These are phyloP conservation scores for Drosophila infuscata DNA, from an alignment of 2,888 invertebrate genomes.

Conservation along the genomic window DNA sequence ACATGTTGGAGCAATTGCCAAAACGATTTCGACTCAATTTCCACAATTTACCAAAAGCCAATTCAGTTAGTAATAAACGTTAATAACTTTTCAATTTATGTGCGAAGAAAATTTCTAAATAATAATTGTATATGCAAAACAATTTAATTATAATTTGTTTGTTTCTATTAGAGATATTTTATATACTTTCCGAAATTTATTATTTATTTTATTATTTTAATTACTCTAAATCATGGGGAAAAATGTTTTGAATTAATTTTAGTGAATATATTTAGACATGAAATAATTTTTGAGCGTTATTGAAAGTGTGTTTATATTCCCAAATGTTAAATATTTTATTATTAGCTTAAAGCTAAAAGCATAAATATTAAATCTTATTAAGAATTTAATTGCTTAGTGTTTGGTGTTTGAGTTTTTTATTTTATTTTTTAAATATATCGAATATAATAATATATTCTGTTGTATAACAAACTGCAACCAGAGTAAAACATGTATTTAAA, in stretches of 20 bases:
- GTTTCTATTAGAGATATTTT: background rate
- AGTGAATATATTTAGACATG: background rate
- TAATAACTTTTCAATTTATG: background rate
- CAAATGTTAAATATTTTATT: background rate
- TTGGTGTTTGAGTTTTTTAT: too few species aligned
- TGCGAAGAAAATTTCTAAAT: background rate
- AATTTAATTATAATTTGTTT: background rate
- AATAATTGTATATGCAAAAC: background rate
- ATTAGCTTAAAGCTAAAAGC: background rate
- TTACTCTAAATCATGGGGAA: background rate
- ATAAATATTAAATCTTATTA: background rate
- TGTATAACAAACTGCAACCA: background rate
- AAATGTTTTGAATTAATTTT: background rate
- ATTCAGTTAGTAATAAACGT: background rate
- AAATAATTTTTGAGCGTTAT: background rate
- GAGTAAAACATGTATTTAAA: too few species aligned
- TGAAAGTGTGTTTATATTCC: background rate
- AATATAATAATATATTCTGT: background rate
- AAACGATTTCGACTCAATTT: slow-evolving; percentile 20
- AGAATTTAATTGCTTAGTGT: background rate
- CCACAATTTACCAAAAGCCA: background rate
- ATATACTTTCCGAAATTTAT: background rate
- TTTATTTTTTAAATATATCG: too few species aligned
- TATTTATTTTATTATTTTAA: background rate
- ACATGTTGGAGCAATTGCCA: background rate